Conservation (phyloP, 2,113 vertebrate genomes). For the Mixornis gularis region DNA sequence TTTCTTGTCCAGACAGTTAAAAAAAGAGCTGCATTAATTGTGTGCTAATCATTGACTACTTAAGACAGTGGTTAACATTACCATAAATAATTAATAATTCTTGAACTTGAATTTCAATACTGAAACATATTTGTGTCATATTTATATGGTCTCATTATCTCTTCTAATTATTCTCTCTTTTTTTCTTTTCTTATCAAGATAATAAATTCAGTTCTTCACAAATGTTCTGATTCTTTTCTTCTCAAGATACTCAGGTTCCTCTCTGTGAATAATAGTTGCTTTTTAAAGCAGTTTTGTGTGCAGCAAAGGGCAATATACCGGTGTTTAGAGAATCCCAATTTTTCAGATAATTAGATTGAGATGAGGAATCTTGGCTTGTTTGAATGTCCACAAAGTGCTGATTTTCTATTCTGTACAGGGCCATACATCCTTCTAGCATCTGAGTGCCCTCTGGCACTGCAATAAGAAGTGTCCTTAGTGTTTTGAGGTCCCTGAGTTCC, state of each 20-base stretch:
- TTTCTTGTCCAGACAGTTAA: neutral
- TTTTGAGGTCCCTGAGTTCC: neutral
- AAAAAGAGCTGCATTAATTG: neutral
- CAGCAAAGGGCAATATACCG: neutral
- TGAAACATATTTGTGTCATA: rapidly evolving
- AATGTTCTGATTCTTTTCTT: neutral
- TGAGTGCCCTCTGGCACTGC: neutral
- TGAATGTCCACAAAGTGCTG: neutral
- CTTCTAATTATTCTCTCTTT: neutral
- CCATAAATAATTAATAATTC: neutral
- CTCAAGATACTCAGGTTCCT: neutral
- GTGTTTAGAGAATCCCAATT: neutral
- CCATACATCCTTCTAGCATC: neutral
- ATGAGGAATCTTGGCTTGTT: neutral
- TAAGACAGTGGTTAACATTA: neutral
- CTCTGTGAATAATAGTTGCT: neutral
- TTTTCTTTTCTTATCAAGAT: neutral
- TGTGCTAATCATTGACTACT: neutral
- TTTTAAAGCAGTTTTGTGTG: neutral
- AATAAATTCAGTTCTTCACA: neutral
- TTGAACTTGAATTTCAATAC: neutral
- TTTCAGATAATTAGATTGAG: neutral
- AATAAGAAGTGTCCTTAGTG: neutral
- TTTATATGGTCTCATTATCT: neutral
- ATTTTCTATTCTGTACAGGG: neutral